Base-by-base conservation (phyloP, 2,113 vertebrate genomes). In the Charina bottae region DNA sequence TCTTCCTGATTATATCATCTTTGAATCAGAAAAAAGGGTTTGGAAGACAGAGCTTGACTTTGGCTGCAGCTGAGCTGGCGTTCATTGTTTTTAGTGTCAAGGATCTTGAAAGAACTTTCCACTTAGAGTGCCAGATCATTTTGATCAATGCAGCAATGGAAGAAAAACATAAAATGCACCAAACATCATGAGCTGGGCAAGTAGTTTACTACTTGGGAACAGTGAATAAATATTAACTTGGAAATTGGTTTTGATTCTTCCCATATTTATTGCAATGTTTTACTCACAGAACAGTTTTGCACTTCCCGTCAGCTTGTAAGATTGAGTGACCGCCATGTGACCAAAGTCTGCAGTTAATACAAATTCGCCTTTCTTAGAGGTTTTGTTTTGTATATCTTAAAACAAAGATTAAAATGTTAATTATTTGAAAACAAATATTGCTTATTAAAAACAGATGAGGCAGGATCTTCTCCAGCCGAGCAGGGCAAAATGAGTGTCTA, bases 141-240 rank as follows among this genome's bases (percentile, higher is more conserved):
- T 95, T 88, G 93, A 95, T 96, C 94, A 95, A 94, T 93, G 89
- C 42, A 94, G 95, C 92, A 94, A 93, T 91, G 90, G 26, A 53
- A 53, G 96, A 92, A 95, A 96, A 96, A 90, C 93, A 93, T 89
- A 95, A 96, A 91, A 87, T 26, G 90, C 92, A 93, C 93, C 91
- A 95, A 93, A 95, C 92, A 94, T 86, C 96, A 95, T 92, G 92
- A 91, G 88, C 90, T 78, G 92, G 94, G 94, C 94, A 86, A 93
- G 62, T 91, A 93, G 91, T 92, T 95, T 94, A 94, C 92, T 93
- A 94, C 95, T 95, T 92, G 93, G 42, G 46, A 92, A 13, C 53
- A n/a, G 92, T 97, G 95, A 97, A 96, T 96, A 96, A 96, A 97
- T 96, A 93, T 95, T 96, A 55, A 95, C 56, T 94, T 94, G 94